phyloP scores from a whole-genome alignment of 53 echinoderm and acorn worm genomes.

The Zoroaster sp. region DNA sequence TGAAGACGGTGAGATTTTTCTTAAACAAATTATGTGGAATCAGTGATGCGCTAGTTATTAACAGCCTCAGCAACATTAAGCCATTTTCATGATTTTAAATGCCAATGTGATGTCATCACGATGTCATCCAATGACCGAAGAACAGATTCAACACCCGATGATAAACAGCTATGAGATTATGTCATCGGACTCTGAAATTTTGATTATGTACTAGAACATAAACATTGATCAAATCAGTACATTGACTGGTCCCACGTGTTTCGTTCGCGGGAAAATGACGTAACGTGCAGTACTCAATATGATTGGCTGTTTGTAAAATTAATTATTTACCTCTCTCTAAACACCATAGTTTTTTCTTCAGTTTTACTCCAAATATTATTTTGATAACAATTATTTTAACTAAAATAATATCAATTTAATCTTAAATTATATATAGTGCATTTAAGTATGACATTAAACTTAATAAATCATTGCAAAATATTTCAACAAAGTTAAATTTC shows the following conservation, averaged over 20 bases:
- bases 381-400: not conserved
- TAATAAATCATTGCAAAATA: not conserved
- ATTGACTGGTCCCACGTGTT: not conserved
- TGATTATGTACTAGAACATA: too few species aligned
- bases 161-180: too few species aligned
- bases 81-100: too few species aligned
- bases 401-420: not conserved
- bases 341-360: not conserved
- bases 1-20: not conserved
- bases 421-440: not conserved
- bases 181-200: too few species aligned
- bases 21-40: too few species aligned
- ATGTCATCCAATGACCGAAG: too few species aligned
- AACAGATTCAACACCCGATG: too few species aligned
- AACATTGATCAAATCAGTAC: too few species aligned
- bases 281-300: not conserved
- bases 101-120: too few species aligned
- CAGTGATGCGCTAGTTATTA: too few species aligned
- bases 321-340: not conserved
- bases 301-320: constrained; percentile 9
- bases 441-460: not conserved
- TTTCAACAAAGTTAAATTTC: not conserved
- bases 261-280: constrained; percentile 55
- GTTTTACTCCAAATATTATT: not conserved
- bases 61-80: too few species aligned